These are phyloP conservation scores for Myanophis thanlyinensis DNA, from an alignment of 2,113 vertebrate species.

Conservation along the genomic window DNA sequence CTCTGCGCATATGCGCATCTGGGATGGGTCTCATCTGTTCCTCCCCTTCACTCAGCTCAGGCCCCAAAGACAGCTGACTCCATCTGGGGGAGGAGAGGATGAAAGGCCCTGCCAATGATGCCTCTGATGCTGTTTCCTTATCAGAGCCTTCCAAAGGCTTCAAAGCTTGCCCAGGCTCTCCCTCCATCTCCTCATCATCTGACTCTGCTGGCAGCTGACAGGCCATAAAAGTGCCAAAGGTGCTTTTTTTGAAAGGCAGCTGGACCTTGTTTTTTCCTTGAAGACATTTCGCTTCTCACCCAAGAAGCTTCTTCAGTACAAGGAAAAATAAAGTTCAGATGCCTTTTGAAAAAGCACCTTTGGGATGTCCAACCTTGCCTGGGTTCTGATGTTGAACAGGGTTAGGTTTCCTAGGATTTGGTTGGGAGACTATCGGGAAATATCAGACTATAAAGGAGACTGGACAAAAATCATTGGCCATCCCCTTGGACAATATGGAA, in stretches of 20 bases:
- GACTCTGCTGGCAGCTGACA: no score
- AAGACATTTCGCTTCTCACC: neutral
- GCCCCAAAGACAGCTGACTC: no score
- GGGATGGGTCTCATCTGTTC: no score
- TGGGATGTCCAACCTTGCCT: neutral
- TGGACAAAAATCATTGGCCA: neutral
- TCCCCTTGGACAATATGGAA: neutral
- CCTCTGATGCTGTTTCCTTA: no score
- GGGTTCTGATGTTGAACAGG: neutral
- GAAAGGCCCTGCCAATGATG: no score
- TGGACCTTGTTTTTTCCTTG: neutral
- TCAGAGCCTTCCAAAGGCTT: no score
- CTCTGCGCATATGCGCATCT: no score
- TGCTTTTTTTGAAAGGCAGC: neutral
- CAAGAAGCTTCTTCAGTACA: neutral
- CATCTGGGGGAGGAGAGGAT: no score
- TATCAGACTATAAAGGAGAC: neutral
- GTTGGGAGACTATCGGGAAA: neutral
- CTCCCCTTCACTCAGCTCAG: no score
- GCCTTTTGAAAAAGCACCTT: neutral
- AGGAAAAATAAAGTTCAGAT: neutral
- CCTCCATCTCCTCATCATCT: no score
- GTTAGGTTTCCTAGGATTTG: neutral
- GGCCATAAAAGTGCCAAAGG: no score
- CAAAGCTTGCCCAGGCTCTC: no score